Percentiles rank a stretch among this genome's conserved stretches.
phyloP scores from a whole-genome alignment of 2,797 vertebrate species.

The Avahi laniger region DNA sequence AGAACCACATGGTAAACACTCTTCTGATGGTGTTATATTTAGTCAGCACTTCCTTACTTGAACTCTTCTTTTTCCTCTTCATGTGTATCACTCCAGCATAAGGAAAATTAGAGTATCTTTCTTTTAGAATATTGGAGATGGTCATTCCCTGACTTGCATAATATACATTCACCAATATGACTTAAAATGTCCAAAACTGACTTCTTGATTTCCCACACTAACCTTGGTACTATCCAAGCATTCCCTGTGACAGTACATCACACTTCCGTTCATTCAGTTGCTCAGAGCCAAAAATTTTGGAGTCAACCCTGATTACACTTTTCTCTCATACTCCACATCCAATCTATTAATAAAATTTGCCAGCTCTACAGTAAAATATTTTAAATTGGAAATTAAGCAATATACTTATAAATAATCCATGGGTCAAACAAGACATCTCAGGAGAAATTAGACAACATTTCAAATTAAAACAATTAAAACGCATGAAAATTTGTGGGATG shows the following conservation, averaged over 20 bases:
- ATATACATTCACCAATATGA: not conserved
- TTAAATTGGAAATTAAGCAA: not conserved
- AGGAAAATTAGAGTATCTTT: not conserved
- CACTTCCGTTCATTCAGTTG: not conserved
- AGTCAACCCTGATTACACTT: not conserved
- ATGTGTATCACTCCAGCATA: not conserved
- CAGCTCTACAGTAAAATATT: not conserved
- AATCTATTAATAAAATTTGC: not conserved
- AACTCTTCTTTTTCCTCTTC: not conserved
- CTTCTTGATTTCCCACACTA: not conserved
- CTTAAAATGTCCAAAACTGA: not conserved
- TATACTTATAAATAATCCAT: conserved; percentile 6
- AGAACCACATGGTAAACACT: not conserved
- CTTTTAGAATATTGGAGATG: not conserved
- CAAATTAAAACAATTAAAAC: not conserved
- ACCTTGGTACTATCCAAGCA: not conserved
- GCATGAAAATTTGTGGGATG: not conserved
- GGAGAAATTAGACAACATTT: not conserved
- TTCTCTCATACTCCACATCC: not conserved
- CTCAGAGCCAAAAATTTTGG: not conserved
- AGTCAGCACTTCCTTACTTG: not conserved
- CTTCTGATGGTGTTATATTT: not conserved
- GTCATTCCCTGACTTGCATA: not conserved
- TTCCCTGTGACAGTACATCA: not conserved
- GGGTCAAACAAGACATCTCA: not conserved